A percentile compares a stretch with the other conserved stretches of the same genome.
phyloP scores from a whole-genome alignment of 2,888 invertebrate genomes.

The Strigamia crassipes region DNA sequence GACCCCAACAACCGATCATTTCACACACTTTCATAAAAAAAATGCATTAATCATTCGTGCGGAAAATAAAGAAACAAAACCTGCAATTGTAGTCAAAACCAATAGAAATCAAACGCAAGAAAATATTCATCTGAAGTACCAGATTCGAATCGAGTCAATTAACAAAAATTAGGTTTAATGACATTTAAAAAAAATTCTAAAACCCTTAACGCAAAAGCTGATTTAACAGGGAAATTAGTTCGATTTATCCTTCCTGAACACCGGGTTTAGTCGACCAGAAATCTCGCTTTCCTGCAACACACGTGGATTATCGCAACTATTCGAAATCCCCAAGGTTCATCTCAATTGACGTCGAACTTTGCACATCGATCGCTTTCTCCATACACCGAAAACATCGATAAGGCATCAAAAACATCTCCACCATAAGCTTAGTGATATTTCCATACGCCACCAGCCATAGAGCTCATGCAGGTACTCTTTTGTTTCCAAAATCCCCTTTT shows the following conservation, averaged over 20 bases:
- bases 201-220: background rate
- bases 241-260: no score
- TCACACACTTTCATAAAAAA: background rate
- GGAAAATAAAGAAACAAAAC: background rate
- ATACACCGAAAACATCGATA: background rate
- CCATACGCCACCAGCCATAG: background rate
- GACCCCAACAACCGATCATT: constrained; percentile 1
- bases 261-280: no score
- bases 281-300: no score
- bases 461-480: background rate
- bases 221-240: no score
- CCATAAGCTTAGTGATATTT: background rate
- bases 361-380: background rate
- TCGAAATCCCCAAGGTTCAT: no score
- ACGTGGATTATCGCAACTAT: no score
- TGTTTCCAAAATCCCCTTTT: constrained; percentile 14
- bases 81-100: background rate
- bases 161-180: no score
- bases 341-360: background rate
- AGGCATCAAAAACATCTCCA: background rate
- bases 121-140: no score
- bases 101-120: no score
- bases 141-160: no score
- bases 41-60: constrained; percentile 1
- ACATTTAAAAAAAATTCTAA: no score